Evolutionary conservation across 2,888 invertebrate species (phyloP).

Genomic region (Willowsia nigromaculata): DNA sequence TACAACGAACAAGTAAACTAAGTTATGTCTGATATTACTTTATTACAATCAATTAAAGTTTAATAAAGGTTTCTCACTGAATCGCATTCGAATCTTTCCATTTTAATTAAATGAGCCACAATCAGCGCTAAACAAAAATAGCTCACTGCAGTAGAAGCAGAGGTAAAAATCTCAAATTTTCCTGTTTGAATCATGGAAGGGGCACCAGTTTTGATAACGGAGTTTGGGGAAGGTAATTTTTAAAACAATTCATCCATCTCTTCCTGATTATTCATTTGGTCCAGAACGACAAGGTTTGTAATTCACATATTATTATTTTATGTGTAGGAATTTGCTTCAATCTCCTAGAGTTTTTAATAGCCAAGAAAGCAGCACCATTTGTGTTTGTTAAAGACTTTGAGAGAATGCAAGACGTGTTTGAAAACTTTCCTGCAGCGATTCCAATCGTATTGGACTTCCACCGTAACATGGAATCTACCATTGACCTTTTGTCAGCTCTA

Average conservation of each 20-base stretch:
- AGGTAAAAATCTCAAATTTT: neutral
- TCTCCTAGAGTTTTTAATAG: conserved; percentile 27
- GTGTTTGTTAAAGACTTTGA: conserved; percentile 51
- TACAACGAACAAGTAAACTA: too few species aligned
- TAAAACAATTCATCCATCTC: too few species aligned
- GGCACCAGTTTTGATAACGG: conserved; percentile 15
- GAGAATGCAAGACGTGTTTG: neutral
- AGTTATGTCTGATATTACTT: too few species aligned
- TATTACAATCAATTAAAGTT: too few species aligned
- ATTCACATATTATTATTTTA: too few species aligned
- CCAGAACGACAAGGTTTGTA: too few species aligned
- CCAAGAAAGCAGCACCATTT: neutral
- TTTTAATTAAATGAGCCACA: too few species aligned
- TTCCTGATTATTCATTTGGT: too few species aligned
- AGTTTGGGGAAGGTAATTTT: conserved; percentile 24
- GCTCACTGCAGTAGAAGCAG: too few species aligned
- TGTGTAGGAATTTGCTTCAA: neutral
- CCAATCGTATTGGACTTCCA: conserved; percentile 20
- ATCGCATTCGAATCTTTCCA: too few species aligned
- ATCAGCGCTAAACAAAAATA: neutral
- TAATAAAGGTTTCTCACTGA: too few species aligned
- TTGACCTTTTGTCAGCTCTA: neutral
- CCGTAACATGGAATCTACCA: conserved; percentile 15
- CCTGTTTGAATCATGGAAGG: conserved; percentile 4
- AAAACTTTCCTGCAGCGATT: conserved; percentile 11